These are phyloP conservation scores for Camponotus vicinus DNA, from an alignment of 1,140 invertebrate genomes.

Conservation along the genomic window DNA sequence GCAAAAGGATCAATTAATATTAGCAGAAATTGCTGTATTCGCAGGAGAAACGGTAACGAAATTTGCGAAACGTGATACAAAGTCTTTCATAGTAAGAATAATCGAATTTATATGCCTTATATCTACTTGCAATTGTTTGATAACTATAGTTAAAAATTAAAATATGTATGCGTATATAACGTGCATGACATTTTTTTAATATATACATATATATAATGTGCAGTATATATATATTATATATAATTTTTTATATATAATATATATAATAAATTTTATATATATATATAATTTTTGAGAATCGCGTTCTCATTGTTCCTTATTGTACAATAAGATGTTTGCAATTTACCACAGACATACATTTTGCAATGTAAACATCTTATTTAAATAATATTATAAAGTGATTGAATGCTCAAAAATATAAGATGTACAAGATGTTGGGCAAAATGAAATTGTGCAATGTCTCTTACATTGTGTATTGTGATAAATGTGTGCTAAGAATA, in stretches of 20 bases:
- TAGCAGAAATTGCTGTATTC: constrained; percentile 57
- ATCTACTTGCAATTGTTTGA: constrained; percentile 51
- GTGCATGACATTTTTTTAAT: constrained; percentile 4
- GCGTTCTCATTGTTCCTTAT: constrained; percentile 49
- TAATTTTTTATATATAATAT: background rate
- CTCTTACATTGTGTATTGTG: constrained; percentile 69
- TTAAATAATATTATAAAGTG: constrained; percentile 52
- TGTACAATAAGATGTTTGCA: constrained; percentile 48
- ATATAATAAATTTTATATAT: too few relatives aligned
- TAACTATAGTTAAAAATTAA: constrained; percentile 42
- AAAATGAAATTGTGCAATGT: constrained; percentile 63
- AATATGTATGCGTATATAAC: constrained; percentile 29
- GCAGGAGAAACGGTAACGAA: constrained; percentile 66
- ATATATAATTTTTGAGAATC: constrained; percentile 32
- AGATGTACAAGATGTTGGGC: constrained; percentile 34
- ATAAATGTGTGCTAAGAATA: constrained; percentile 65
- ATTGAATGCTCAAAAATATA: constrained; percentile 68
- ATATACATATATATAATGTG: constrained; percentile 11
- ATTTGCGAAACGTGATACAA: constrained; percentile 68
- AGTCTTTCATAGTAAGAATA: constrained; percentile 71
- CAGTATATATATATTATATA: constrained; percentile 12
- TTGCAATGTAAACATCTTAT: constrained; percentile 33
- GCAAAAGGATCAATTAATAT: constrained; percentile 37
- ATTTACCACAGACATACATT: constrained; percentile 34
- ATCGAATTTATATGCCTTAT: constrained; percentile 65